phyloP scores from a whole-genome alignment of 2,888 invertebrate genomes.

The Acanthosepion esculentum region DNA sequence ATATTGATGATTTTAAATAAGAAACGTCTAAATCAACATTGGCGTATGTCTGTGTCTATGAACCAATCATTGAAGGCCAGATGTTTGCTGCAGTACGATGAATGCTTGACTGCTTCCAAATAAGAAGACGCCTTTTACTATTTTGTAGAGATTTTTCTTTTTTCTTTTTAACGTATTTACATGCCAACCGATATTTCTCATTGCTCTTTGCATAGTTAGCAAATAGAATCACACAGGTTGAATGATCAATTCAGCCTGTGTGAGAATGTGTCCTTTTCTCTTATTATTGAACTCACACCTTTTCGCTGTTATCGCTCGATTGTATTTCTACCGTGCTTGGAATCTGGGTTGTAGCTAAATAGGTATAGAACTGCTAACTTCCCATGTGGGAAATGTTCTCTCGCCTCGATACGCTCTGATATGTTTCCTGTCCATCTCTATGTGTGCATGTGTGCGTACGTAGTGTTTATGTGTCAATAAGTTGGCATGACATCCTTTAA shows the following conservation, averaged over 20 bases:
- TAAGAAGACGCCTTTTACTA: background rate
- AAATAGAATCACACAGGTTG: background rate
- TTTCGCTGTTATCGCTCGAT: background rate
- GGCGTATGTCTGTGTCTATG: too few relatives aligned
- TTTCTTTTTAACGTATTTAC: background rate
- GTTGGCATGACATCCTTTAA: too few relatives aligned
- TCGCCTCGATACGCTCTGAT: too few relatives aligned
- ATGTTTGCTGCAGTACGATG: too few relatives aligned
- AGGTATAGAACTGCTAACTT: background rate
- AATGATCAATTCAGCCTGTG: background rate
- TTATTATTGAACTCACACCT: background rate
- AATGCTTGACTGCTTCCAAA: too few relatives aligned
- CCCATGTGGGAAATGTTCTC: background rate
- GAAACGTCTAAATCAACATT: too few relatives aligned
- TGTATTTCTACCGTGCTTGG: background rate
- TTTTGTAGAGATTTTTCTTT: background rate
- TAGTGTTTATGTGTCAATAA: too few relatives aligned
- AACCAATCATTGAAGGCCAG: too few relatives aligned
- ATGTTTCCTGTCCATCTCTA: too few relatives aligned
- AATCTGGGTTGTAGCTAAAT: background rate
- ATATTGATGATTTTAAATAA: too few relatives aligned
- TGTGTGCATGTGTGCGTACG: too few relatives aligned
- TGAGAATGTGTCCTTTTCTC: background rate
- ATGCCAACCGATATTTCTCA: background rate
- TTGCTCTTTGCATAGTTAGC: background rate